phyloP scores from a whole-genome alignment of 2,888 invertebrate genomes.

The Lamproptera curius region DNA sequence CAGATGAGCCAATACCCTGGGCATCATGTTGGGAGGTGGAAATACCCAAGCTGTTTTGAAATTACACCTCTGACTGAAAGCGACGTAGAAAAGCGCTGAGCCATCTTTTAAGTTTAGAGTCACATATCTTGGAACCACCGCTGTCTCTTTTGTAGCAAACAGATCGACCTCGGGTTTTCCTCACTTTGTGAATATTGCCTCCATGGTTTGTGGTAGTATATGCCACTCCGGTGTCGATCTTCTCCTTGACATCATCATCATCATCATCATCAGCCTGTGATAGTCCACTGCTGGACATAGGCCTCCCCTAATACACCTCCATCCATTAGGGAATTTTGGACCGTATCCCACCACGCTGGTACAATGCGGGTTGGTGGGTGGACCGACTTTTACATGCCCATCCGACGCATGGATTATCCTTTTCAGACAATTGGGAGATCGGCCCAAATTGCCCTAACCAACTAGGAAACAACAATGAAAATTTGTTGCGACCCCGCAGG shows the following conservation, averaged over 20 bases:
- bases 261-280: too few relatives aligned
- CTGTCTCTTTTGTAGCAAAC: conserved; percentile 20
- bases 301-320: too few relatives aligned
- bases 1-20: conserved; percentile 26
- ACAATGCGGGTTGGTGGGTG: too few relatives aligned
- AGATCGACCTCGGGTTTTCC: conserved; percentile 25
- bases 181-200: conserved; percentile 21
- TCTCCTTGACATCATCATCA: conserved; percentile 26
- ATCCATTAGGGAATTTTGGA: too few relatives aligned
- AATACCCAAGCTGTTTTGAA: conserved; percentile 30
- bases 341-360: too few relatives aligned
- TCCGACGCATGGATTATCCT: too few relatives aligned
- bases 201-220: conserved; percentile 13
- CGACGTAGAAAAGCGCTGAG: conserved; percentile 21
- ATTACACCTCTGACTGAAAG: conserved; percentile 31
- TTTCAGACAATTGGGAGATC: too few relatives aligned
- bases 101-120: conserved; percentile 11
- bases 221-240: conserved; percentile 26
- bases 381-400: too few relatives aligned
- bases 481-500: too few relatives aligned
- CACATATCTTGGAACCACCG: conserved; percentile 18
- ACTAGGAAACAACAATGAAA: too few relatives aligned
- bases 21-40: conserved; percentile 23
- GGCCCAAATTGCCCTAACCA: too few relatives aligned
- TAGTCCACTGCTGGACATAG: too few relatives aligned